Evolutionary conservation across 1,140 invertebrate species (phyloP), one percentile per base, ranked within the genome.

Genomic region (Macrotrachela quadricornifera): DNA sequence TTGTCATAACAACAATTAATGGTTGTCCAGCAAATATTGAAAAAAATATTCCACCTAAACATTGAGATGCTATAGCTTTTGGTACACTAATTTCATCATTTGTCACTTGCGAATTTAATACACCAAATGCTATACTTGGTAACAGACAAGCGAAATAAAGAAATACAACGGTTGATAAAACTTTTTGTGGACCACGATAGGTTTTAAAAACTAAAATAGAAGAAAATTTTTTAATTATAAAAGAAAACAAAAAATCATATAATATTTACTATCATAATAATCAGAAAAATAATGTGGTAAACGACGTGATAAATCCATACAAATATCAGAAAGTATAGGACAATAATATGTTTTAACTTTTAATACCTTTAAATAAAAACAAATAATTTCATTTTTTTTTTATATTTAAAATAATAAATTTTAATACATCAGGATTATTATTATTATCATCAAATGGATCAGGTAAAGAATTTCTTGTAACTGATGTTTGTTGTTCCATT

Each of bases 131-230:
- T 56, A 79, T 77, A 56, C 75, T 75, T 18, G 77, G 77, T 38
- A 79, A 66, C 38, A 79, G 68, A 63, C 77, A 78, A 49, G 77
- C 77, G 68, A 79, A 79, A 63, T 78, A 79, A 8, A 79, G 71
- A 63, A 79, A 79, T 37, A 78, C 68, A 16, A 76, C 76, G 10
- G 78, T 77, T 37, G 74, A 75, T 46, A 76, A 61, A 13, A 66
- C 71, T 62, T 77, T 77, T 54, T 72, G 69, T 13, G 75, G 60
- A 11, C 75, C 74, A 52, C 69, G 69, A 51, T 67, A 65, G 10
- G 75, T 75, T 21, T 67, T 56, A 21, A 78, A 56, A 41, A 69
- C 71, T 72, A 55, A 45, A 52, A 43, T 49, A 48, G 21, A 57
- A 30, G 2, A 30, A 2, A 30, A 30, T 4, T 30, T 8, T 18